Evolutionary conservation across 2,797 vertebrate genomes (phyloP).

Genomic region (Ctenopoma kingsleyae): DNA sequence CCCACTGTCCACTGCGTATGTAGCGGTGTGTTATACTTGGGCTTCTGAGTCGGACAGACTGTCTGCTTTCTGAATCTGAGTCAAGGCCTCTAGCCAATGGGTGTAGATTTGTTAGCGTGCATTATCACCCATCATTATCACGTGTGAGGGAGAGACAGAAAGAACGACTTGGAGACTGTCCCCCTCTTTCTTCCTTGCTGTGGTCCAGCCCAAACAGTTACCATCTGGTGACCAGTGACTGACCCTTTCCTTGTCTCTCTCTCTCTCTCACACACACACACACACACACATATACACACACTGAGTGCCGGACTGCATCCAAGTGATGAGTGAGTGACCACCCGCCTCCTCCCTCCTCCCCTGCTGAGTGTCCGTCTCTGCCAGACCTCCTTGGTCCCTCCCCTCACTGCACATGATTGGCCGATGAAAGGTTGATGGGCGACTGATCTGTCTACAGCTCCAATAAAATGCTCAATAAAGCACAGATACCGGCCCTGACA

Average conservation of each 20-base stretch:
- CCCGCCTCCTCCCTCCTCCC: constrained; percentile 29
- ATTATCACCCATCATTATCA: constrained; percentile 76
- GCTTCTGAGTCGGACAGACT: constrained; percentile 64
- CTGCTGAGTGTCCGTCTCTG: constrained; percentile 56
- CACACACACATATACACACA: constrained; percentile 38
- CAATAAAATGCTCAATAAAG: constrained; percentile 80
- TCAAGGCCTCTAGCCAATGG: constrained; percentile 69
- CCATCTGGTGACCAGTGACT: constrained; percentile 85
- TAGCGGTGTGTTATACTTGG: constrained; percentile 67
- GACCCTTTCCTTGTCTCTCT: constrained; percentile 71
- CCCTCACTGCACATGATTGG: constrained; percentile 73
- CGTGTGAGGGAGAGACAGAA: constrained; percentile 33
- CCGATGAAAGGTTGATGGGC: constrained; percentile 81
- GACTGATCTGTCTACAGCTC: constrained; percentile 65
- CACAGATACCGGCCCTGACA: constrained; percentile 52
- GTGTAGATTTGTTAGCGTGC: constrained; percentile 80
- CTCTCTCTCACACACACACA: constrained; percentile 48
- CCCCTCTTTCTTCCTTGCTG: constrained; percentile 64
- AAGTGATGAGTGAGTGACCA: constrained; percentile 81
- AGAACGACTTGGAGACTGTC: constrained; percentile 56
- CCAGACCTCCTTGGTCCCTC: constrained; percentile 72
- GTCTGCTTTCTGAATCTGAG: constrained; percentile 64
- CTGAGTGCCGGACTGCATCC: constrained; percentile 58
- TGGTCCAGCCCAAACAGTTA: constrained; percentile 83
- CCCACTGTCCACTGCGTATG: constrained; percentile 64